Evolutionary conservation across 2,888 invertebrate species (phyloP).

Genomic region (Buathra laborator): DNA sequence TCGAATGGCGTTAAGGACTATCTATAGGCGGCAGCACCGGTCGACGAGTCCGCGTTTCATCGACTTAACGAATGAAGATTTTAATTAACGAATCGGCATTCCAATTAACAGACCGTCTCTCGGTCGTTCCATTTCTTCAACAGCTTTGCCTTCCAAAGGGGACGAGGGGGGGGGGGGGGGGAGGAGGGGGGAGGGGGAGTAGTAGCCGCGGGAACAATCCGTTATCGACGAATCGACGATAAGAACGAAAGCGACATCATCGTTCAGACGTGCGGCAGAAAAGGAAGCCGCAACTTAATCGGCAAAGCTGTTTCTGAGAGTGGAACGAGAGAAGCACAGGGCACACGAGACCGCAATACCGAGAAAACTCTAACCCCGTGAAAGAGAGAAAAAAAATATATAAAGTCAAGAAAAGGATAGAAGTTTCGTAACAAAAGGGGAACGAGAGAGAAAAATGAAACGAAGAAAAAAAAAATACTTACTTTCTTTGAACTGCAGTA

Average conservation of each 20-base stretch:
- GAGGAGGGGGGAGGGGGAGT: not conserved
- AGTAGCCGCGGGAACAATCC: constrained; percentile 66
- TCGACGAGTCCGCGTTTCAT: constrained; percentile 43
- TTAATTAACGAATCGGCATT: constrained; percentile 81
- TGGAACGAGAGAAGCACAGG: constrained; percentile 7
- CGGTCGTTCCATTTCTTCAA: not conserved
- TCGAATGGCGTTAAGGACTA: not conserved
- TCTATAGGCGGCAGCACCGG: constrained; percentile 37
- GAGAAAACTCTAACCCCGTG: constrained; percentile 19
- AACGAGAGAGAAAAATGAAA: not conserved
- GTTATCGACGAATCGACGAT: constrained; percentile 72
- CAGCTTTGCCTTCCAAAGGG: not conserved
- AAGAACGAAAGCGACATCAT: constrained; percentile 26
- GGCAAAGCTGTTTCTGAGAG: constrained; percentile 45
- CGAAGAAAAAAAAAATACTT: constrained; percentile 86
- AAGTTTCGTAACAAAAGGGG: constrained; percentile 13
- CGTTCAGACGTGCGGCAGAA: constrained; percentile 21
- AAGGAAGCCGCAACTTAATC: not conserved
- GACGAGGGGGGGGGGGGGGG: not conserved
- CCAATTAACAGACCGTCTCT: constrained; percentile 76
- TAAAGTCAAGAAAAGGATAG: not conserved
- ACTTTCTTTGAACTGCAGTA: constrained; percentile 99
- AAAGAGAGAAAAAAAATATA: not conserved
- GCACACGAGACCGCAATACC: constrained; percentile 16
- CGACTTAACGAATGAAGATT: constrained; percentile 75